A percentile compares a stretch with the other conserved stretches of the same genome.
Conservation (phyloP, 2,888 invertebrate genomes). For the Marronus borbonicus region DNA sequence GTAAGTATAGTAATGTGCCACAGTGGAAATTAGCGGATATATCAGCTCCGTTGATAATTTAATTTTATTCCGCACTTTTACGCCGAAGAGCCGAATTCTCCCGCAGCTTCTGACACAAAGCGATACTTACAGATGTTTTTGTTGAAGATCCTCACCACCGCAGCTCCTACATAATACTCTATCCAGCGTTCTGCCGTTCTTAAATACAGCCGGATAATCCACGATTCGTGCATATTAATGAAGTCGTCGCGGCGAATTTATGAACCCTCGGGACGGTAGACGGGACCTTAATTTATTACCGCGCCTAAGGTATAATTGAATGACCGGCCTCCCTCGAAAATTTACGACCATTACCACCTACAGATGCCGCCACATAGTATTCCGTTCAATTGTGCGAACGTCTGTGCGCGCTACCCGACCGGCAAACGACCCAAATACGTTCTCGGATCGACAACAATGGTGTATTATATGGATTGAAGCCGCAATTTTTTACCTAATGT, state of each 20-base stretch:
- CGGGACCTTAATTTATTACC: slow-evolving; percentile 42
- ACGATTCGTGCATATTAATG: slow-evolving; percentile 51
- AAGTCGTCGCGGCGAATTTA: slow-evolving; percentile 51
- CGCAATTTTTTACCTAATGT: slow-evolving; percentile 31
- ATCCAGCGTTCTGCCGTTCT: slow-evolving; percentile 13
- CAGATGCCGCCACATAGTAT: slow-evolving; percentile 27
- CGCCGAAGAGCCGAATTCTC: background rate
- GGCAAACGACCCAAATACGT: slow-evolving; percentile 16
- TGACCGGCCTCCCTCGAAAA: slow-evolving; percentile 39
- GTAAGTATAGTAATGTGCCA: background rate
- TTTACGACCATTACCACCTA: slow-evolving; percentile 46
- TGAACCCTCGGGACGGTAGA: slow-evolving; percentile 41
- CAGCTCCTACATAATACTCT: background rate
- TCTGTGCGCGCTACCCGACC: slow-evolving; percentile 10
- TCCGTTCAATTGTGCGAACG: slow-evolving; percentile 34
- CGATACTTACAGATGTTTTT: slow-evolving; percentile 6
- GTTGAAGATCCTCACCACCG: no score
- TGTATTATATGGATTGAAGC: slow-evolving; percentile 32
- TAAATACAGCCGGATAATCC: slow-evolving; percentile 40
- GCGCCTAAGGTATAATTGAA: slow-evolving; percentile 48
- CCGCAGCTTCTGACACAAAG: background rate
- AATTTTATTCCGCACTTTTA: slow-evolving; percentile 1
- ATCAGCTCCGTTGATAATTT: slow-evolving; percentile 1
- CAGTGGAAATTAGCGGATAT: background rate
- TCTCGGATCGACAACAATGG: slow-evolving; percentile 19